Conservation (phyloP, 2,797 vertebrate genomes). For the Chrysocyon brachyurus region DNA sequence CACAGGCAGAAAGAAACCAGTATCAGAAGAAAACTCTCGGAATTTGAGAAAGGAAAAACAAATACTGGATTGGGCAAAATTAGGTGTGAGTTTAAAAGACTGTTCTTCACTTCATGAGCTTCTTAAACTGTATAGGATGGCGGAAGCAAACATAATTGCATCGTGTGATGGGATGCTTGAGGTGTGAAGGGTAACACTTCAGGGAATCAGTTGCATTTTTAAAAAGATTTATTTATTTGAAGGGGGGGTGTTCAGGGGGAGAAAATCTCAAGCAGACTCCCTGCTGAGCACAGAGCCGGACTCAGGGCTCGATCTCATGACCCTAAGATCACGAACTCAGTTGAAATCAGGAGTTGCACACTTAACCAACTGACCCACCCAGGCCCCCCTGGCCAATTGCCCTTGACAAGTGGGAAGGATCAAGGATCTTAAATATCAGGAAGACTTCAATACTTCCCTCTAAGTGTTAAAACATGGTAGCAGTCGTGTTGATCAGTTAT, state of each 20-base stretch:
- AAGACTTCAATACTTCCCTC: neutral
- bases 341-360: neutral
- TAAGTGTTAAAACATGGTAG: neutral
- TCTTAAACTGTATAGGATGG: neutral
- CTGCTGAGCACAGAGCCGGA: neutral
- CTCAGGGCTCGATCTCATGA: rapidly evolving
- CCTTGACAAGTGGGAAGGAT: neutral
- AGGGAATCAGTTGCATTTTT: neutral
- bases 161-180: neutral
- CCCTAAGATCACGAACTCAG: neutral
- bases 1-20: neutral
- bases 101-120: neutral
- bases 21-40: neutral
- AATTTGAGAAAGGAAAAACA: neutral
- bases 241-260: neutral
- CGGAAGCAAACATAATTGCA: neutral
- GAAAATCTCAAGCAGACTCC: neutral
- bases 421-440: neutral
- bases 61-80: neutral
- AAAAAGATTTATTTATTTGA: neutral
- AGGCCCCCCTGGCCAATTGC: neutral
- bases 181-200: neutral
- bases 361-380: neutral
- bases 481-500: neutral
- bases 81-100: neutral